Evolutionary conservation across 2,113 vertebrate genomes (phyloP).

Genomic region (Pipra filicauda): DNA sequence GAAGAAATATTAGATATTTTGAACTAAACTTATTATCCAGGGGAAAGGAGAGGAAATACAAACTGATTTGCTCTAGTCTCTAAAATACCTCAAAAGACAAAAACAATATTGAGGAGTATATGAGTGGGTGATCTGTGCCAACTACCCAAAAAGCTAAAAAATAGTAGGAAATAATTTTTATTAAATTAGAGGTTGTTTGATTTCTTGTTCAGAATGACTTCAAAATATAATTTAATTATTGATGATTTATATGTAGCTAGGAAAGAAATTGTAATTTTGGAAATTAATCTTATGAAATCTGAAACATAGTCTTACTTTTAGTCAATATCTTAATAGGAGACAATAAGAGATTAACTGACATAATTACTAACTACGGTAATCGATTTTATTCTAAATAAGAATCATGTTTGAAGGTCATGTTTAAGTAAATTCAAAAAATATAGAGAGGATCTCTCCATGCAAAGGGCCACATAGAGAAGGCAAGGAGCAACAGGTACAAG

Average conservation of each 20-base stretch:
- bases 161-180: neutral
- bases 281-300: neutral
- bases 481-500: neutral
- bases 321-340: neutral
- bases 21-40: neutral
- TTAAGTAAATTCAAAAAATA: neutral
- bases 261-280: neutral
- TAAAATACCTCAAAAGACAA: neutral
- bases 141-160: neutral
- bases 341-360: neutral
- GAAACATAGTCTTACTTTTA: neutral
- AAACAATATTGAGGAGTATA: neutral
- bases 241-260: neutral
- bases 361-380: neutral
- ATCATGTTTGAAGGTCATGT: neutral
- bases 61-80: neutral
- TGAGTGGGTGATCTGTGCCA: neutral
- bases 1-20: constrained; percentile 2
- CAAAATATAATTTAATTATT: neutral
- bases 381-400: neutral
- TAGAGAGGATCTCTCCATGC: neutral
- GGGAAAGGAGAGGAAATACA: neutral
- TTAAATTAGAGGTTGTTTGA: neutral
- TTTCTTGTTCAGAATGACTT: neutral
- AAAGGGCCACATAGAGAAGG: neutral